phyloP scores from a whole-genome alignment of 2,113 vertebrate species.

The Crotalus helleri region DNA sequence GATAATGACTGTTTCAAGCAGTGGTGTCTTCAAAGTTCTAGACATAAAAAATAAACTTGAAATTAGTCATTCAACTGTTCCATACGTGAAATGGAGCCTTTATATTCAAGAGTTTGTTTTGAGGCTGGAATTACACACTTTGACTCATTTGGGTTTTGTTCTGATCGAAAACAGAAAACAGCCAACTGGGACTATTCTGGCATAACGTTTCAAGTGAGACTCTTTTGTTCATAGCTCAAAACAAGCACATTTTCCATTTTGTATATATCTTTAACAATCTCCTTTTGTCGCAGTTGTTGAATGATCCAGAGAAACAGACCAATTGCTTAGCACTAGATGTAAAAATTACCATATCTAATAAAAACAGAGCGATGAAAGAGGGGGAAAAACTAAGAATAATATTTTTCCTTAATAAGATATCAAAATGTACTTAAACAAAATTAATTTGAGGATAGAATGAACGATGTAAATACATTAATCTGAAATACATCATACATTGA shows the following conservation, averaged over 20 bases:
- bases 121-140: not conserved
- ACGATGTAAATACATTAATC: not conserved
- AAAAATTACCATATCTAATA: not conserved
- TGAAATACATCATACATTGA: not conserved
- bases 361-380: not conserved
- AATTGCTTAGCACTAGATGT: not conserved
- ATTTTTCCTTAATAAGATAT: not conserved
- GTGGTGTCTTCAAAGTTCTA: not conserved
- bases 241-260: not conserved
- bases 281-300: not conserved
- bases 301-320: rapidly evolving
- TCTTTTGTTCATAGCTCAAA: not conserved
- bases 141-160: not conserved
- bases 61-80: not conserved
- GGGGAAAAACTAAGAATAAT: not conserved
- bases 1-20: not conserved
- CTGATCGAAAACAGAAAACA: not conserved
- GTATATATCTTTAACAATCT: not conserved
- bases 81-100: not conserved
- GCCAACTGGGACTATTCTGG: not conserved
- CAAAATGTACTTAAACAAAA: not conserved
- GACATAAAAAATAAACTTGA: not conserved
- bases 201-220: not conserved
- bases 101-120: not conserved
- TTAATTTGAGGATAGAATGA: rapidly evolving